Evolutionary conservation across 2,888 invertebrate species (phyloP).

Genomic region (Diloba caeruleocephala): DNA sequence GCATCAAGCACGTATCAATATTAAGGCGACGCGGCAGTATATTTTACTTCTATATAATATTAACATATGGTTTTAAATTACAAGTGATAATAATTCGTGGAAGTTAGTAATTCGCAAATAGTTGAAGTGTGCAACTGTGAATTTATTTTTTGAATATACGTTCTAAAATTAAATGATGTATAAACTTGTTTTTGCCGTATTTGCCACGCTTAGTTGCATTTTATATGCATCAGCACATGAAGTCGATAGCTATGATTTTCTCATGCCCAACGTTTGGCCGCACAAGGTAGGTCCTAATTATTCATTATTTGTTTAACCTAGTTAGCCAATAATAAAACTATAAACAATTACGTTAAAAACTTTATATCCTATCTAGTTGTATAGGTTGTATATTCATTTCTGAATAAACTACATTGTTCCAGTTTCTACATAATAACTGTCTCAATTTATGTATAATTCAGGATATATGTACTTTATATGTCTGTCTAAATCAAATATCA

Average conservation of each 20-base stretch:
- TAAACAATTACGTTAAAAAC: no score
- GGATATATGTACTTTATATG: no score
- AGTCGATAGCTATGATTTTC: conserved; percentile 90
- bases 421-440: no score
- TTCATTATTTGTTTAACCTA: no score
- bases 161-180: conserved; percentile 56
- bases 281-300: conserved; percentile 90
- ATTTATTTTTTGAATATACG: conserved; percentile 24
- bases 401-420: no score
- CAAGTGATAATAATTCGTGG: conserved; percentile 15
- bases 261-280: conserved; percentile 95
- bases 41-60: conserved; percentile 5
- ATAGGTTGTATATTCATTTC: no score
- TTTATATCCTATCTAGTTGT: no score
- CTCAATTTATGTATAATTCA: no score
- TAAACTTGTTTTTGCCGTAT: conserved; percentile 56
- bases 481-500: no score
- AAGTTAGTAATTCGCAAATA: conserved; percentile 23
- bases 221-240: conserved; percentile 65
- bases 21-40: conserved; percentile 38
- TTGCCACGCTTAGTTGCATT: conserved; percentile 58
- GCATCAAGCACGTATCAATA: conserved; percentile 50
- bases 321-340: conserved; percentile 10
- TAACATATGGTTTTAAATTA: neutral
- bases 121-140: conserved; percentile 21